Evolutionary conservation across 2,888 invertebrate genomes (phyloP).

Genomic region (Myopa testacea): DNA sequence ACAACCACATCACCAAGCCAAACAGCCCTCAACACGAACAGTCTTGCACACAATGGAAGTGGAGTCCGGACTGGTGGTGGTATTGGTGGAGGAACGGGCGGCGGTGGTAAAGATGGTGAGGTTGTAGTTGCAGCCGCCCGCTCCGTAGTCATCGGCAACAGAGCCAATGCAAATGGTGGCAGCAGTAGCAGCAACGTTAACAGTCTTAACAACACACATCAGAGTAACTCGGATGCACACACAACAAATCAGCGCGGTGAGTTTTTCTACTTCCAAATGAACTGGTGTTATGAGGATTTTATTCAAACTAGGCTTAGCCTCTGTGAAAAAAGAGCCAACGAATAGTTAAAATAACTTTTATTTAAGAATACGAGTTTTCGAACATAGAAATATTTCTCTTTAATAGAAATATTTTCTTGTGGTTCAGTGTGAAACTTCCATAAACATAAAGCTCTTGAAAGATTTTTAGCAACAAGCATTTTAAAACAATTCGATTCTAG

Average conservation of each 20-base stretch:
- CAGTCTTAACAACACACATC: conserved; percentile 26
- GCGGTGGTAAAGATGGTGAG: background rate
- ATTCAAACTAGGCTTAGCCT: conserved; percentile 25
- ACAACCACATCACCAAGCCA: conserved; percentile 33
- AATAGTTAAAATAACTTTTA: too few species aligned
- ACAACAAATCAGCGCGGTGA: conserved; percentile 31
- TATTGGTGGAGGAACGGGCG: background rate
- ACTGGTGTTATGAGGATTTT: conserved; percentile 19
- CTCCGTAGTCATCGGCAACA: background rate
- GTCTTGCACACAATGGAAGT: conserved; percentile 17
- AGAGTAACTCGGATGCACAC: conserved; percentile 1
- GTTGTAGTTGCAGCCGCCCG: background rate
- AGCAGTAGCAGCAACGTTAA: conserved; percentile 9
- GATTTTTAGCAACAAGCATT: too few species aligned
- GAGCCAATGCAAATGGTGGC: conserved; percentile 1
- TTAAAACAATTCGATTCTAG: too few species aligned
- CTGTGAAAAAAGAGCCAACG: too few species aligned
- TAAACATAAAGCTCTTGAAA: too few species aligned
- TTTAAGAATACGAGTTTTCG: too few species aligned
- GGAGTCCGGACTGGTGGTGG: conserved; percentile 3
- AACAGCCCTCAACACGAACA: conserved; percentile 18
- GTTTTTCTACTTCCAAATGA: conserved; percentile 5
- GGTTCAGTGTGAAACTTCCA: too few species aligned
- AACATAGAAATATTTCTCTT: too few species aligned
- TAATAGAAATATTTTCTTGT: too few species aligned